Percentiles rank a stretch among this genome's conserved stretches.
Evolutionary conservation across 2,113 vertebrate species (phyloP).

Genomic region (Cynopterus brachyotis): DNA sequence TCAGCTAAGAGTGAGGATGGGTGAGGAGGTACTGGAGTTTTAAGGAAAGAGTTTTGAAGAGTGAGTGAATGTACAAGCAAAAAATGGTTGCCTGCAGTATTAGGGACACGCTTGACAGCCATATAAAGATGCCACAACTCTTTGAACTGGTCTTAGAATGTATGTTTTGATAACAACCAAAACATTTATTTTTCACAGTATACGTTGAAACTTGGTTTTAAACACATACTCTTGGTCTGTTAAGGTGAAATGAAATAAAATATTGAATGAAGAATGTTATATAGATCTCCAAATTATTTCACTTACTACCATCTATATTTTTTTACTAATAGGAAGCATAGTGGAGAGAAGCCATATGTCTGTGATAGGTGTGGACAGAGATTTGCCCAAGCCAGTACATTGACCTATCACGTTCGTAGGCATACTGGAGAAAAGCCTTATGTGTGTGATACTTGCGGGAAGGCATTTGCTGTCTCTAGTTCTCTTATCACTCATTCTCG

Average conservation of each 20-base stretch:
- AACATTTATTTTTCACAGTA: not conserved
- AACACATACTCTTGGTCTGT: not conserved
- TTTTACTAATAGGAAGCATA: slow-evolving; percentile 90
- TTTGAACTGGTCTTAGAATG: not conserved
- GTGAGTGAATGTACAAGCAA: not conserved
- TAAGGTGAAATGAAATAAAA: slow-evolving; percentile 46
- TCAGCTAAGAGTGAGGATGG: not conserved
- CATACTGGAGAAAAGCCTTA: slow-evolving; percentile 99
- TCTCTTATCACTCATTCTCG: slow-evolving; percentile 97
- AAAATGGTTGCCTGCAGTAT: slow-evolving; percentile 20
- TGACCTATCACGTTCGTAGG: slow-evolving; percentile 96
- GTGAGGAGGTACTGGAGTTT: not conserved
- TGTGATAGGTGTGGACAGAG: slow-evolving; percentile 96
- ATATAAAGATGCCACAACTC: not conserved
- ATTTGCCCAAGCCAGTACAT: slow-evolving; percentile 97
- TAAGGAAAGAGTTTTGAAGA: not conserved
- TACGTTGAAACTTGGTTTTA: slow-evolving; percentile 29
- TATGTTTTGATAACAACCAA: not conserved
- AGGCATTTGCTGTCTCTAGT: slow-evolving; percentile 97
- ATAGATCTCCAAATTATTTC: not conserved
- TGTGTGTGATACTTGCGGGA: slow-evolving; percentile 96
- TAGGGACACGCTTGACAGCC: not conserved
- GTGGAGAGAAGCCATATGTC: slow-evolving; percentile 97
- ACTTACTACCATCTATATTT: not conserved
- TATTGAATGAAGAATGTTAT: not conserved